phyloP scores from a whole-genome alignment of 2,888 invertebrate species.

The Blastobasis lacticolella region DNA sequence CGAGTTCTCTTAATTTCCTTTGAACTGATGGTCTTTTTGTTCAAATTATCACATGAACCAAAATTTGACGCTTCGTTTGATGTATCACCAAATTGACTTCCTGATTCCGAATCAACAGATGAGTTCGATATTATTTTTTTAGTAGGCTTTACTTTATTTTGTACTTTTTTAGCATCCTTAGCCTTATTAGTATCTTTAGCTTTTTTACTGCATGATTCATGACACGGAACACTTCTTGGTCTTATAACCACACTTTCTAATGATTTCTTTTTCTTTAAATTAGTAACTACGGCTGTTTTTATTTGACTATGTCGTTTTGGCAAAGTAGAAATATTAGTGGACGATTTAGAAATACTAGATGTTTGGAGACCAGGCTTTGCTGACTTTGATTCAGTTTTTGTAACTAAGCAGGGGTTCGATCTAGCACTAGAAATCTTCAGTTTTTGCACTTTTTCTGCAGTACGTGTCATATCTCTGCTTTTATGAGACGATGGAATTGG shows the following conservation, averaged over 20 bases:
- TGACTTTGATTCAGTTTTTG: conserved; percentile 30
- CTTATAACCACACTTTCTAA: conserved; percentile 40
- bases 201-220: conserved; percentile 52
- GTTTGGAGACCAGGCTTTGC: conserved; percentile 31
- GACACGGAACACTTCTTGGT: conserved; percentile 50
- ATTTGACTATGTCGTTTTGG: conserved; percentile 41
- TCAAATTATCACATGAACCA: conserved; percentile 37
- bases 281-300: conserved; percentile 54
- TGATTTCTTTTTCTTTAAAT: conserved; percentile 57
- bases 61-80: conserved; percentile 47
- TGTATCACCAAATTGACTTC: conserved; percentile 56
- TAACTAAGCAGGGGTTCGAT: conserved; percentile 41
- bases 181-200: conserved; percentile 35
- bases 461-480: conserved; percentile 64
- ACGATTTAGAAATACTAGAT: conserved; percentile 46
- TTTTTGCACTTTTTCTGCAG: conserved; percentile 61
- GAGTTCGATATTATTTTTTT: conserved; percentile 28
- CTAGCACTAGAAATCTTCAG: conserved; percentile 48
- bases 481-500: conserved; percentile 30
- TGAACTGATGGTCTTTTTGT: conserved; percentile 25
- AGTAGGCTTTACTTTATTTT: conserved; percentile 30
- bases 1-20: conserved; percentile 74
- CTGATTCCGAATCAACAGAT: conserved; percentile 35
- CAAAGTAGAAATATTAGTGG: conserved; percentile 36
- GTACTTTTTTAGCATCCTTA: conserved; percentile 34